Conservation (phyloP, 2,113 vertebrate genomes). For the Argyrosomus japonicus region DNA sequence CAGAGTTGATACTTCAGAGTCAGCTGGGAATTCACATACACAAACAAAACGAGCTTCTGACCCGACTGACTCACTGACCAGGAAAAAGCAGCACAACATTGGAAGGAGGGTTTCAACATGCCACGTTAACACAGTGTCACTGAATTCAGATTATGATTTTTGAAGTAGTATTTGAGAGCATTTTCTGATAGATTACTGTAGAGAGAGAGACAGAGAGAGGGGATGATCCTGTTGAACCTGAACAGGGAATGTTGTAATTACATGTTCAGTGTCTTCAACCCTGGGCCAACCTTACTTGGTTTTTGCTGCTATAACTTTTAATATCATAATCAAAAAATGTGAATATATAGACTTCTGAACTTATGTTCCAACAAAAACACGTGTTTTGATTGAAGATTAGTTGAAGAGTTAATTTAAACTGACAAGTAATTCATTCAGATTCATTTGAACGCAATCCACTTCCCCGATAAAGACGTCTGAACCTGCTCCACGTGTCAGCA, state of each 20-base stretch:
- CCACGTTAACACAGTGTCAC: background rate
- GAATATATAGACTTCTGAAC: background rate
- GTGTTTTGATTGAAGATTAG: too few species aligned
- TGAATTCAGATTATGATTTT: background rate
- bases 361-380: background rate
- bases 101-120: background rate
- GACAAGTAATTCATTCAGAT: too few species aligned
- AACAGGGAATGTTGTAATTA: too few species aligned
- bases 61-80: background rate
- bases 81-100: background rate
- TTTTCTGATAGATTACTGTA: background rate
- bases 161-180: background rate
- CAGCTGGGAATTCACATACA: conserved; percentile 60
- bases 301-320: background rate
- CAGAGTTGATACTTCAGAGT: conserved; percentile 39
- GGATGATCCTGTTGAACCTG: too few species aligned
- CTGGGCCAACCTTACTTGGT: too few species aligned
- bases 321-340: background rate
- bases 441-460: too few species aligned
- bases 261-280: too few species aligned
- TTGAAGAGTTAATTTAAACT: background rate
- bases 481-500: too few species aligned
- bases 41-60: conserved; percentile 33
- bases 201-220: background rate
- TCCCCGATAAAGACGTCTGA: too few species aligned